These are phyloP conservation scores for Vicugna pacos DNA, from an alignment of 2,113 vertebrate genomes.

Conservation along the genomic window DNA sequence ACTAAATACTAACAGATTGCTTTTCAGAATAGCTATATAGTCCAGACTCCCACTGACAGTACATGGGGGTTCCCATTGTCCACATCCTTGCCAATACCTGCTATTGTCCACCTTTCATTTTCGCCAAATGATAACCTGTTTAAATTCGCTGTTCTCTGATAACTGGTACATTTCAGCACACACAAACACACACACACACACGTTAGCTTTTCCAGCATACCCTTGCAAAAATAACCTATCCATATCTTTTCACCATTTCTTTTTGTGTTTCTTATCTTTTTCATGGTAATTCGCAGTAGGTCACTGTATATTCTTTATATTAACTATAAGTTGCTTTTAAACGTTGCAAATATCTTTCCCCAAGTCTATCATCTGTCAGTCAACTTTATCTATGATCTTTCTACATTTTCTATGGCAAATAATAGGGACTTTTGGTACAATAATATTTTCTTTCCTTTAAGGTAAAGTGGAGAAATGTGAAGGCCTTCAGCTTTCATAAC, in stretches of 20 bases:
- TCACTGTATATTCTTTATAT: slow-evolving; percentile 7
- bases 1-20: neutral
- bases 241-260: slow-evolving; percentile 35
- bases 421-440: neutral
- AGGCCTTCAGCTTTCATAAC: slow-evolving; percentile 46
- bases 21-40: neutral
- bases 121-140: neutral
- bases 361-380: slow-evolving; percentile 6
- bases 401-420: slow-evolving; percentile 52
- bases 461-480: slow-evolving; percentile 12
- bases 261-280: slow-evolving; percentile 12
- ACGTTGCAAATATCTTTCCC: neutral
- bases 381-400: slow-evolving; percentile 50
- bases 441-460: slow-evolving; percentile 26
- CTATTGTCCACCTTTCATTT: slow-evolving; percentile 9
- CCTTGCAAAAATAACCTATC: slow-evolving; percentile 29
- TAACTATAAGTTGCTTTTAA: slow-evolving; percentile 57
- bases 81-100: neutral
- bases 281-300: neutral
- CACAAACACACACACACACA: neutral
- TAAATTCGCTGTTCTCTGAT: neutral
- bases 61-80: neutral
- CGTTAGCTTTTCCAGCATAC: slow-evolving; percentile 31
- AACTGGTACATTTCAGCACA: slow-evolving; percentile 14
- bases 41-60: neutral